phyloP scores from a whole-genome alignment of 2,888 invertebrate genomes.

The Eulithis prunata region DNA sequence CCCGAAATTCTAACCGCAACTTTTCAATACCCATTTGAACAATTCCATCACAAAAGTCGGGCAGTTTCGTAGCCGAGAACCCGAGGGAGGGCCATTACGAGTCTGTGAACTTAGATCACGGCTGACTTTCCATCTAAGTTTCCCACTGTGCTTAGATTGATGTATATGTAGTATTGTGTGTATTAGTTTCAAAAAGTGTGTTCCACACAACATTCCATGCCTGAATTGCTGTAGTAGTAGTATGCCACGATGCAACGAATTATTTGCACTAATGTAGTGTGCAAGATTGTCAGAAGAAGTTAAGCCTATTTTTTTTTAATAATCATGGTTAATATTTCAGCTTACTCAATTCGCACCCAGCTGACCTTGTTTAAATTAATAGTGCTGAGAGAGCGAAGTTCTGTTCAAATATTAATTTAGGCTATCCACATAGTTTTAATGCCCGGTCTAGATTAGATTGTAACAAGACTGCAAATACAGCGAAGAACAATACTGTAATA shows the following conservation, averaged over 20 bases:
- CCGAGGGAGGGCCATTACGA: conserved; percentile 35
- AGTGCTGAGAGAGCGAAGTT: conserved; percentile 10
- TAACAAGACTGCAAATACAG: conserved; percentile 9
- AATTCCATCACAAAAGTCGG: conserved; percentile 21
- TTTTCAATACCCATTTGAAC: conserved; percentile 20
- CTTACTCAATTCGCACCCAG: conserved; percentile 12
- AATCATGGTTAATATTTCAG: conserved; percentile 9
- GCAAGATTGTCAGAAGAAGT: too few species aligned
- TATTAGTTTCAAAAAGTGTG: background rate
- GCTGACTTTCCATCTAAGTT: conserved; percentile 40
- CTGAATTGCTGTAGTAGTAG: too few species aligned
- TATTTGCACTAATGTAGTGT: too few species aligned
- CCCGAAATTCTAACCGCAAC: background rate
- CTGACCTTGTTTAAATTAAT: conserved; percentile 13
- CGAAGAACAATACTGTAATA: background rate
- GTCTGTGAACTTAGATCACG: conserved; percentile 31
- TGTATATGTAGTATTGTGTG: conserved; percentile 27
- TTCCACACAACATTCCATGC: too few species aligned
- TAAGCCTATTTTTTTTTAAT: background rate
- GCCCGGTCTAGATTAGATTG: conserved; percentile 12
- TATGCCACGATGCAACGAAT: too few species aligned
- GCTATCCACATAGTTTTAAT: conserved; percentile 8
- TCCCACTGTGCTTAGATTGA: conserved; percentile 29
- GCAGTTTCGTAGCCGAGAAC: conserved; percentile 24
- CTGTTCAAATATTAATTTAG: conserved; percentile 16